Percentiles rank a stretch among this genome's conserved stretches.
These are phyloP conservation scores for Cirrhinus molitorella DNA, from an alignment of 2,797 vertebrate species.

Conservation along the genomic window DNA sequence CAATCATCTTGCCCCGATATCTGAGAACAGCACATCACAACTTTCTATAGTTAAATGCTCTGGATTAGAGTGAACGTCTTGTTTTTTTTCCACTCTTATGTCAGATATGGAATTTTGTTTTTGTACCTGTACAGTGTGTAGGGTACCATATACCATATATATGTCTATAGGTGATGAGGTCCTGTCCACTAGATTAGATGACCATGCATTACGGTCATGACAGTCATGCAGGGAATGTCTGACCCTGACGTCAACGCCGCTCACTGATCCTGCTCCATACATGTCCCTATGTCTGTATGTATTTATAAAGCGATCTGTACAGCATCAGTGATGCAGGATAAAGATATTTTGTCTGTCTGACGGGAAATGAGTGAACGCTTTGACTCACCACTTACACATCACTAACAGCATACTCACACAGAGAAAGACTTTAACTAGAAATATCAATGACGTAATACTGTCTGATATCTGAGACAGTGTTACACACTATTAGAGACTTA, in stretches of 20 bases:
- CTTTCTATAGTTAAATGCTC: slow-evolving; percentile 56
- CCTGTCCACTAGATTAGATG: slow-evolving; percentile 12
- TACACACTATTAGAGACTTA: not conserved
- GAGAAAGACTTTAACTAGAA: not conserved
- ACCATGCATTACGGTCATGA: not conserved
- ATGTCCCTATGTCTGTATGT: slow-evolving; percentile 28
- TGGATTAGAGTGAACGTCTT: slow-evolving; percentile 36
- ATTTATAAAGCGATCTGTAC: slow-evolving; percentile 46
- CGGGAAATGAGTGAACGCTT: slow-evolving; percentile 28
- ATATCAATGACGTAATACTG: not conserved
- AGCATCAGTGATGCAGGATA: slow-evolving; percentile 38
- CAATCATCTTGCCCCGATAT: slow-evolving; percentile 43
- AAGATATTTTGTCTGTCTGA: slow-evolving; percentile 28
- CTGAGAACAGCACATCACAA: slow-evolving; percentile 14
- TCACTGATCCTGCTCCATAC: slow-evolving; percentile 33
- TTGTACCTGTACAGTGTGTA: slow-evolving; percentile 15
- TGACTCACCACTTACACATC: slow-evolving; percentile 51
- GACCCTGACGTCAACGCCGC: slow-evolving; percentile 44
- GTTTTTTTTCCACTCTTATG: slow-evolving; percentile 16
- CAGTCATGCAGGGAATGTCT: slow-evolving; percentile 39
- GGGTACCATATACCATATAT: not conserved
- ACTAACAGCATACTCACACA: not conserved
- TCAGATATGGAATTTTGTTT: slow-evolving; percentile 60
- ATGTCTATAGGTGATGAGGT: not conserved
- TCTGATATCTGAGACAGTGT: not conserved